phyloP scores from a whole-genome alignment of 2,888 invertebrate species.

The Patella depressa region DNA sequence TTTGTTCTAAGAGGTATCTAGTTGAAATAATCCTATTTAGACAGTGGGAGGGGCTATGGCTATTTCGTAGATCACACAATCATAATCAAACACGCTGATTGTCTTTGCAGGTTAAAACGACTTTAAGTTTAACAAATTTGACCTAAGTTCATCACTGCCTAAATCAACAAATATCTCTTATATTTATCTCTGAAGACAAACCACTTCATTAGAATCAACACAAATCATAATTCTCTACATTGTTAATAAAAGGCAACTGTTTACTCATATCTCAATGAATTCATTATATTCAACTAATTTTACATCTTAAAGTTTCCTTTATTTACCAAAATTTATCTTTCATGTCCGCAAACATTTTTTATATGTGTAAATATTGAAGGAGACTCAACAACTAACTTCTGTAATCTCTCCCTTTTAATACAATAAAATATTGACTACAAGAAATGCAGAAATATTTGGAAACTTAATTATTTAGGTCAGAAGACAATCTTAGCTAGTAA shows the following conservation, averaged over 20 bases:
- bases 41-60: conserved; percentile 23
- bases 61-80: conserved; percentile 21
- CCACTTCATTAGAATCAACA: neutral
- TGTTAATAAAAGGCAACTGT: neutral
- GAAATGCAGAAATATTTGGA: too few relatives aligned
- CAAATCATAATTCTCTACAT: conserved; percentile 5
- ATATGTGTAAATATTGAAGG: conserved; percentile 10
- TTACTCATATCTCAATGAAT: conserved; percentile 8
- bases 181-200: conserved; percentile 10
- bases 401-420: too few relatives aligned
- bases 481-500: too few relatives aligned
- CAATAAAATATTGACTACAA: too few relatives aligned
- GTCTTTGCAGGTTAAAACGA: conserved; percentile 18
- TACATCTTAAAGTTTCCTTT: neutral
- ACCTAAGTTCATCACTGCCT: neutral
- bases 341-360: conserved; percentile 3
- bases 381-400: neutral
- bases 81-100: conserved; percentile 25
- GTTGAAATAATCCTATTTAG: conserved; percentile 24
- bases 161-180: conserved; percentile 8
- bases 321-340: conserved; percentile 10
- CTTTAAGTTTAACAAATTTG: conserved; percentile 11
- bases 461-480: too few relatives aligned
- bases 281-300: conserved; percentile 11
- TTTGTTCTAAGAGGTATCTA: conserved; percentile 22